Conservation (phyloP, 2,888 invertebrate species). For the Agriopis marginaria region DNA sequence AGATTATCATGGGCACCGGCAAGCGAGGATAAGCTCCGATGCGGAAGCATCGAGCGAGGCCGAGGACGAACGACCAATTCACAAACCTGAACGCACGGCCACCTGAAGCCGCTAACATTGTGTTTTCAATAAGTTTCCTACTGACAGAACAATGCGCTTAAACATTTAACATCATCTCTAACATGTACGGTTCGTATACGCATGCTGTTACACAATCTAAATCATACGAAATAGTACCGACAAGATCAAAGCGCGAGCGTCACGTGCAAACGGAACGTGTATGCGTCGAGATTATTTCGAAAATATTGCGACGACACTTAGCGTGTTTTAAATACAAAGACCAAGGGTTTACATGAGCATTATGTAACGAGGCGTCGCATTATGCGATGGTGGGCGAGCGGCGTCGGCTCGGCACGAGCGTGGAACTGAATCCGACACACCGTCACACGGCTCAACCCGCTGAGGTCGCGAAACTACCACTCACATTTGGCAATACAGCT, state of each 20-base stretch:
- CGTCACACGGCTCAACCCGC: conserved; percentile 49
- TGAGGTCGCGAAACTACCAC: conserved; percentile 58
- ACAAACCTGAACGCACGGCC: conserved; percentile 70
- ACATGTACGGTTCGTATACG: conserved; percentile 34
- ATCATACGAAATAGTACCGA: conserved; percentile 36
- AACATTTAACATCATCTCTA: conserved; percentile 20
- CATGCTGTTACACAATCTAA: conserved; percentile 38
- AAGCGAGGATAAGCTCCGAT: conserved; percentile 82
- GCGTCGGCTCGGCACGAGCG: conserved; percentile 56
- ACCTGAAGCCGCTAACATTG: conserved; percentile 65
- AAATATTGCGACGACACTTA: conserved; percentile 59
- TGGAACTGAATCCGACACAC: conserved; percentile 52
- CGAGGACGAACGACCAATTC: conserved; percentile 82
- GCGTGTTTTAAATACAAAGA: conserved; percentile 76
- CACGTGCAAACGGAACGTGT: conserved; percentile 47
- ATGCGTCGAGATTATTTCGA: conserved; percentile 41
- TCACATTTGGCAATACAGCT: conserved; percentile 71
- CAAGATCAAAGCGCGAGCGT: conserved; percentile 48
- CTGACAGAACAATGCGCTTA: conserved; percentile 33
- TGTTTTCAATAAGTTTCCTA: conserved; percentile 41
- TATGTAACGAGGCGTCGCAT: conserved; percentile 38
- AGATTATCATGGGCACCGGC: conserved; percentile 79
- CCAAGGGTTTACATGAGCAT: conserved; percentile 62
- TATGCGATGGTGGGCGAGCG: conserved; percentile 41
- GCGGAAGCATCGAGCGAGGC: conserved; percentile 83